Percentiles rank a stretch among this genome's conserved stretches.
These are phyloP conservation scores for Oophaga pumilio DNA, from an alignment of 2,113 vertebrate species.

Conservation along the genomic window DNA sequence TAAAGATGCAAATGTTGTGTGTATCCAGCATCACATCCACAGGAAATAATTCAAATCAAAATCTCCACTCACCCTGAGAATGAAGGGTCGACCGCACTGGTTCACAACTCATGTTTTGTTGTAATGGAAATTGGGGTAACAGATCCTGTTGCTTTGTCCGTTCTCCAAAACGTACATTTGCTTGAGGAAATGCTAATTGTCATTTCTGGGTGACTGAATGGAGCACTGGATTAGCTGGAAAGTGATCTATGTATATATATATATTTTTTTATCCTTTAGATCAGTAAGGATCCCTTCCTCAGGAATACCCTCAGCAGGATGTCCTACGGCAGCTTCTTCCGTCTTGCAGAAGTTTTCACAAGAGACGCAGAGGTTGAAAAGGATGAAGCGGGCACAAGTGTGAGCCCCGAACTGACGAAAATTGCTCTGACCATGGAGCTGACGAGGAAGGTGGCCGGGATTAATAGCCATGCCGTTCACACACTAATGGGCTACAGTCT, in stretches of 20 bases:
- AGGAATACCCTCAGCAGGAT: constrained; percentile 62
- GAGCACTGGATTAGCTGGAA: not conserved
- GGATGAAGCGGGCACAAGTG: constrained; percentile 45
- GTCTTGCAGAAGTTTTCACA: constrained; percentile 68
- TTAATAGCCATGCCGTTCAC: constrained; percentile 66
- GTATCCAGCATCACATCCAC: too few relatives aligned
- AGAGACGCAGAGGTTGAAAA: constrained; percentile 4
- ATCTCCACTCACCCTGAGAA: too few relatives aligned
- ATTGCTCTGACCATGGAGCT: constrained; percentile 73
- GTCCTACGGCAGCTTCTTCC: constrained; percentile 64
- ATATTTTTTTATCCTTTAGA: constrained; percentile 58
- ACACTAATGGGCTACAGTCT: constrained; percentile 68
- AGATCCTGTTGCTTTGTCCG: not conserved
- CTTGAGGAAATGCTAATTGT: not conserved
- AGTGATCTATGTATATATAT: not conserved
- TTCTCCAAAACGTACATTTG: not conserved
- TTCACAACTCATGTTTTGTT: not conserved
- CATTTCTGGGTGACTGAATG: not conserved
- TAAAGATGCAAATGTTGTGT: too few relatives aligned
- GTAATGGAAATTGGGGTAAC: not conserved
- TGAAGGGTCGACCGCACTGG: too few relatives aligned
- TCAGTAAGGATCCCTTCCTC: constrained; percentile 65
- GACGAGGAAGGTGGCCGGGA: constrained; percentile 66
- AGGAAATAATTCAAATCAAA: too few relatives aligned
- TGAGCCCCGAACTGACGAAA: constrained; percentile 65